Evolutionary conservation across 2,888 invertebrate genomes (phyloP).

Genomic region (Exocentrus adspersus): DNA sequence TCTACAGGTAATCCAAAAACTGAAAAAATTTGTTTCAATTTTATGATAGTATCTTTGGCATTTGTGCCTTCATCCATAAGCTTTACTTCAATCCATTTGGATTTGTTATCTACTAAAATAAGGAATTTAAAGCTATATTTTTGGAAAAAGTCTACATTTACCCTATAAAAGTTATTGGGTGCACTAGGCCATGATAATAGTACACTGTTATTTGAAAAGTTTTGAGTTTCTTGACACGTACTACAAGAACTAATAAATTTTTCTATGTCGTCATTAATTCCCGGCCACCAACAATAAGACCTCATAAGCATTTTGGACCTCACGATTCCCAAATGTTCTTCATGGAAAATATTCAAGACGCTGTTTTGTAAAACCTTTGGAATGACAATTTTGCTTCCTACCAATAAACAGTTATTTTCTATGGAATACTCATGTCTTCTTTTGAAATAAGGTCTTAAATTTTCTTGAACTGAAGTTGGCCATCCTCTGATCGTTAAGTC

Average conservation of each 20-base stretch:
- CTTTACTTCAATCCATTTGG: slow-evolving; percentile 45
- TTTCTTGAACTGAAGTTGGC: too few species aligned
- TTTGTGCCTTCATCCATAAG: slow-evolving; percentile 37
- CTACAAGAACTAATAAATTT: slow-evolving; percentile 36
- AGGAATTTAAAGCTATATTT: slow-evolving; percentile 28
- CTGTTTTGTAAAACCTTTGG: not conserved
- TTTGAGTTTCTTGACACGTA: slow-evolving; percentile 39
- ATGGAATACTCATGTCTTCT: too few species aligned
- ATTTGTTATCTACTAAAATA: slow-evolving; percentile 38
- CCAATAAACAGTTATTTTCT: not conserved
- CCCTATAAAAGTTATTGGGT: slow-evolving; percentile 32
- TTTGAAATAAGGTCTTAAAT: too few species aligned
- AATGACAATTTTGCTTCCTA: not conserved
- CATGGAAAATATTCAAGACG: not conserved
- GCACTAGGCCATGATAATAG: slow-evolving; percentile 34
- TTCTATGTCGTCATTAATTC: slow-evolving; percentile 36
- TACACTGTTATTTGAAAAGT: slow-evolving; percentile 29
- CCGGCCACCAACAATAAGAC: slow-evolving; percentile 42
- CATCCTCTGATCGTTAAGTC: too few species aligned
- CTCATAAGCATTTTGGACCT: slow-evolving; percentile 39
- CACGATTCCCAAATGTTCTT: slow-evolving; percentile 30
- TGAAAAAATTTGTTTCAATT: slow-evolving; percentile 38
- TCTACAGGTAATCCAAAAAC: slow-evolving; percentile 39
- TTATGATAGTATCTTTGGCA: slow-evolving; percentile 31
- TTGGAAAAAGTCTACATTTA: slow-evolving; percentile 36